Conservation (phyloP, 2,888 invertebrate genomes). For the Scrobipalpa costella region DNA sequence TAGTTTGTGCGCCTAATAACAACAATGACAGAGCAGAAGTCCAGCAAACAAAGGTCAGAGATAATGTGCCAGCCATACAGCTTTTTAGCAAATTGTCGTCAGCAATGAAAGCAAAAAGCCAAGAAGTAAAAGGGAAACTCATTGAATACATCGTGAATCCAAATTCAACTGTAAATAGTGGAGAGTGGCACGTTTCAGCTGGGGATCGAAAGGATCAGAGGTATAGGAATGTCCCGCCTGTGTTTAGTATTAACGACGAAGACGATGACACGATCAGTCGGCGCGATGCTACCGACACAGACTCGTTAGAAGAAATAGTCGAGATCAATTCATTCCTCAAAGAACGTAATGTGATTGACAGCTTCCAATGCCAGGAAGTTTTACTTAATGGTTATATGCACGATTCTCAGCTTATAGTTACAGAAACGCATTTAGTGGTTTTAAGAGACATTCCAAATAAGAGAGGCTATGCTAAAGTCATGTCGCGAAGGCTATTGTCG, state of each 20-base stretch:
- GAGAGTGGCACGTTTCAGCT: slow-evolving; percentile 91
- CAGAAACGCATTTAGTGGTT: slow-evolving; percentile 92
- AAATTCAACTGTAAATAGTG: slow-evolving; percentile 79
- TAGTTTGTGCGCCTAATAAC: slow-evolving; percentile 86
- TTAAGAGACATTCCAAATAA: slow-evolving; percentile 89
- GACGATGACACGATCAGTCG: slow-evolving; percentile 65
- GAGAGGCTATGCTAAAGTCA: slow-evolving; percentile 90
- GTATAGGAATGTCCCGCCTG: slow-evolving; percentile 94
- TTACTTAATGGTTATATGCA: slow-evolving; percentile 93
- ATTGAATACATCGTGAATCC: slow-evolving; percentile 97
- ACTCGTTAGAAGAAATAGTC: slow-evolving; percentile 87
- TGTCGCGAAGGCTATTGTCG: slow-evolving; percentile 92
- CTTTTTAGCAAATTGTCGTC: slow-evolving; percentile 91
- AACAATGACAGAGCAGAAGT: slow-evolving; percentile 56
- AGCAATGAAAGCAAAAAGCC: slow-evolving; percentile 94
- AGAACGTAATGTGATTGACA: slow-evolving; percentile 90
- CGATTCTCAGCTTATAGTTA: slow-evolving; percentile 93
- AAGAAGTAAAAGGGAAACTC: slow-evolving; percentile 94
- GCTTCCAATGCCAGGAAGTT: slow-evolving; percentile 96
- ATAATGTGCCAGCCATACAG: slow-evolving; percentile 81
- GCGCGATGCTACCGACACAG: slow-evolving; percentile 77
- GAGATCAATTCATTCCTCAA: slow-evolving; percentile 90
- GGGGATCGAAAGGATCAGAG: slow-evolving; percentile 92
- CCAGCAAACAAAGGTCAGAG: slow-evolving; percentile 51
- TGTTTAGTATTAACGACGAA: slow-evolving; percentile 97